A percentile compares a stretch with the other conserved stretches of the same genome.
Conservation (phyloP, 2,888 invertebrate genomes). For the Yponomeuta cagnagella region DNA sequence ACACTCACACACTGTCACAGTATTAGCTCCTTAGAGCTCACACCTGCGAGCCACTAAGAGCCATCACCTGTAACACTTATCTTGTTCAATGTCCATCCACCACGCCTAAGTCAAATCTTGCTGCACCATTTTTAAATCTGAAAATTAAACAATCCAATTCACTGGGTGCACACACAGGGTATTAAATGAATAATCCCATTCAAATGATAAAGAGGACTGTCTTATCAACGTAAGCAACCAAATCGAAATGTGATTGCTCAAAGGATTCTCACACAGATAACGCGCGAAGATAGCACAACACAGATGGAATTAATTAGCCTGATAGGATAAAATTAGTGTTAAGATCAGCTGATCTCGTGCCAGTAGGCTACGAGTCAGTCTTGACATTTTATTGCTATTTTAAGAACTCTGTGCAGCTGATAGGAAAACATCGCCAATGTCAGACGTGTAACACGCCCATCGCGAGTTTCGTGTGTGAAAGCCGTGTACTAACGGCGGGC, state of each 20-base stretch:
- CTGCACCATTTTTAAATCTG: constrained; percentile 76
- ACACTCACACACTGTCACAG: constrained; percentile 58
- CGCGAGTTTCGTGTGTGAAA: constrained; percentile 20
- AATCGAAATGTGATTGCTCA: constrained; percentile 36
- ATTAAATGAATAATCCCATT: neutral
- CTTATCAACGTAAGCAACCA: constrained; percentile 37
- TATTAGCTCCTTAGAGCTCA: constrained; percentile 53
- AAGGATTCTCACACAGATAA: neutral
- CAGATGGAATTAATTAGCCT: constrained; percentile 42
- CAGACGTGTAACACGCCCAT: constrained; percentile 34
- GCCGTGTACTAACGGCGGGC: neutral
- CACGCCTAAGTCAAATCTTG: constrained; percentile 72
- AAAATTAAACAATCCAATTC: constrained; percentile 35
- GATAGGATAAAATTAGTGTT: constrained; percentile 63
- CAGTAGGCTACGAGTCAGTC: constrained; percentile 64
- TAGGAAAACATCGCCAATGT: constrained; percentile 63
- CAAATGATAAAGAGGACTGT: constrained; percentile 29
- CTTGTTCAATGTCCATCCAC: constrained; percentile 33
- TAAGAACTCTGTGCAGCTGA: constrained; percentile 68
- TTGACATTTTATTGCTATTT: constrained; percentile 72
- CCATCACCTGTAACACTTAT: constrained; percentile 36
- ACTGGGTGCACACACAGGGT: constrained; percentile 25
- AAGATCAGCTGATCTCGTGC: constrained; percentile 67
- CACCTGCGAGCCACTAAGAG: constrained; percentile 45
- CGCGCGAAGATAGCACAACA: neutral